Evolutionary conservation across 1,140 invertebrate species (phyloP).

Genomic region (Drosophila mauritiana): DNA sequence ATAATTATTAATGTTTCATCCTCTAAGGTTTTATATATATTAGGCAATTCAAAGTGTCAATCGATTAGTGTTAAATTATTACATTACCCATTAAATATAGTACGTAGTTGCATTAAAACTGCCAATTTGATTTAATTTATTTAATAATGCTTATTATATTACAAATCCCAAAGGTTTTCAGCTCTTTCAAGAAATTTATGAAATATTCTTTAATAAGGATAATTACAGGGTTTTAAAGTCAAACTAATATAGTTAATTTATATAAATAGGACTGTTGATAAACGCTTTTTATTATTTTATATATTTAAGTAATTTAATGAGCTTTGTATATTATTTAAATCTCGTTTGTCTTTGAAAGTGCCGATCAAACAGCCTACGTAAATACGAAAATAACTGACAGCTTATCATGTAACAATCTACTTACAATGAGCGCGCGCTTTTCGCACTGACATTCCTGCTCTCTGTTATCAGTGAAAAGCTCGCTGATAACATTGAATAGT

Average conservation of each 20-base stretch:
- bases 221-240: too few species aligned
- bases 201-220: too few species aligned
- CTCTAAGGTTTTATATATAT: slow-evolving; percentile 2
- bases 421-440: slow-evolving; percentile 5
- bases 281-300: too few species aligned
- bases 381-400: background rate
- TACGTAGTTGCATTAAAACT: background rate
- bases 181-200: background rate
- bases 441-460: slow-evolving; percentile 12
- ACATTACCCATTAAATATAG: background rate
- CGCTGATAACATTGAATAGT: slow-evolving; percentile 3
- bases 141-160: too few species aligned
- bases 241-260: too few species aligned
- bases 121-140: background rate
- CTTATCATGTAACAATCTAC: slow-evolving; percentile 5
- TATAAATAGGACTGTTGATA: too few species aligned
- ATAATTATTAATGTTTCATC: slow-evolving; percentile 7
- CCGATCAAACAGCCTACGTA: background rate
- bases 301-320: too few species aligned
- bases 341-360: too few species aligned
- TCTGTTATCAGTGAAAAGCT: slow-evolving; percentile 14
- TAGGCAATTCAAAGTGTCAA: slow-evolving; percentile 13
- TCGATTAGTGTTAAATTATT: background rate
- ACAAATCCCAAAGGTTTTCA: background rate
- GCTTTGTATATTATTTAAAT: too few species aligned